Evolutionary conservation across 2,797 vertebrate genomes (phyloP).

Genomic region (Eulemur albifrons): DNA sequence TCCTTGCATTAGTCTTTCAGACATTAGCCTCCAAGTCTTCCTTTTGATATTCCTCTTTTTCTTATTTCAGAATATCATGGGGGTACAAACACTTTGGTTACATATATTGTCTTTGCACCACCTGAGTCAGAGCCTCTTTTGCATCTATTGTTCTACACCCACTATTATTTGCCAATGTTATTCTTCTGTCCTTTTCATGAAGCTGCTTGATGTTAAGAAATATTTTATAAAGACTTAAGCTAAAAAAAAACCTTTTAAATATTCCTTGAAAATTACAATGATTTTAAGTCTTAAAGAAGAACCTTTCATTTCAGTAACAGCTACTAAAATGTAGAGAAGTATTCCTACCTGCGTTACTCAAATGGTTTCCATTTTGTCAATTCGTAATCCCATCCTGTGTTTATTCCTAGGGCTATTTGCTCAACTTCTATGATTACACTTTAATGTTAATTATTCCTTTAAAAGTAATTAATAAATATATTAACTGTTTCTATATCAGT

Average conservation of each 20-base stretch:
- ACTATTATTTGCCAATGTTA: too few relatives aligned
- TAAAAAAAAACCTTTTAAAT: not conserved
- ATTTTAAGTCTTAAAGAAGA: not conserved
- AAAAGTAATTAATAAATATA: not conserved
- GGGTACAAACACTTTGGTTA: too few relatives aligned
- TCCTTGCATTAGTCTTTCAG: not conserved
- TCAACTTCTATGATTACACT: not conserved
- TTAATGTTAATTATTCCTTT: not conserved
- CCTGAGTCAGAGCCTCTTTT: not conserved
- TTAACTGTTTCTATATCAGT: not conserved
- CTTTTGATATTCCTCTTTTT: not conserved
- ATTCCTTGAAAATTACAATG: not conserved
- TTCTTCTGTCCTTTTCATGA: not conserved
- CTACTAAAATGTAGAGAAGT: not conserved
- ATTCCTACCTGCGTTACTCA: not conserved
- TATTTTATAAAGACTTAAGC: not conserved
- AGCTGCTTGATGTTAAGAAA: not conserved
- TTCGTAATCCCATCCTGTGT: not conserved
- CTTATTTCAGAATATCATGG: too few relatives aligned
- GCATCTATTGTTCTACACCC: not conserved
- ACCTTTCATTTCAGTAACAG: not conserved
- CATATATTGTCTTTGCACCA: too few relatives aligned
- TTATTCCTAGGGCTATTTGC: not conserved
- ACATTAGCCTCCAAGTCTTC: not conserved
- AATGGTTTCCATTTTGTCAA: not conserved